Conservation (phyloP, 2,888 invertebrate genomes). For the Cyclophora punctaria region DNA sequence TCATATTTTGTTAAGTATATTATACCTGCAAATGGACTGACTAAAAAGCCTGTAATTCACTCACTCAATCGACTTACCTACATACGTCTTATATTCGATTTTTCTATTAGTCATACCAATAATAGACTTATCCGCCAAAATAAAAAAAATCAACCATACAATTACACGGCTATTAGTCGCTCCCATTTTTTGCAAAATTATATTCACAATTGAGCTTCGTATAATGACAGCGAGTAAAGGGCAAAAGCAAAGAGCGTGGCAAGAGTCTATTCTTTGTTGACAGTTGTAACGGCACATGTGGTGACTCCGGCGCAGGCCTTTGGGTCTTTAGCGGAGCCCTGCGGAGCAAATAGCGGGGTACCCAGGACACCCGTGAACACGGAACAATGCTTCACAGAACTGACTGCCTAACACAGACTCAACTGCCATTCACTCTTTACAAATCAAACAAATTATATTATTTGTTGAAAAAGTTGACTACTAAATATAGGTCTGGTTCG, state of each 20-base stretch:
- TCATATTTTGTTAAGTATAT: too few relatives aligned
- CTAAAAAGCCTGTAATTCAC: too few relatives aligned
- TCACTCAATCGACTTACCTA: too few relatives aligned
- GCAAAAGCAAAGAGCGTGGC: constrained; percentile 10
- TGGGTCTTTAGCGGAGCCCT: constrained; percentile 67
- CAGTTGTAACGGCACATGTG: constrained; percentile 49
- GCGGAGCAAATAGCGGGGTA: constrained; percentile 66
- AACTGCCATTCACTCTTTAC: constrained; percentile 60
- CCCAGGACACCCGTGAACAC: constrained; percentile 61
- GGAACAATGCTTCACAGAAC: constrained; percentile 51
- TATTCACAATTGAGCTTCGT: constrained; percentile 19
- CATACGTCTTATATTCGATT: too few relatives aligned
- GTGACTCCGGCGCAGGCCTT: constrained; percentile 59
- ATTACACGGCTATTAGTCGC: constrained; percentile 15
- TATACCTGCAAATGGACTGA: too few relatives aligned
- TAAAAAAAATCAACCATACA: constrained; percentile 1
- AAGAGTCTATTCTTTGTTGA: constrained; percentile 45
- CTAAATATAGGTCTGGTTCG: constrained; percentile 34
- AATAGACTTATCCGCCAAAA: not conserved
- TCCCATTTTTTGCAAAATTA: constrained; percentile 18
- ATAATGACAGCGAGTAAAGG: constrained; percentile 48
- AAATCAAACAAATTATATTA: constrained; percentile 73
- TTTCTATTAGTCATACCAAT: too few relatives aligned
- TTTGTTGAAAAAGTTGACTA: constrained; percentile 59
- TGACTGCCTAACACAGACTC: constrained; percentile 42